Base-by-base conservation (phyloP, 2,113 vertebrate species). In the Grammomys dolichurus region DNA sequence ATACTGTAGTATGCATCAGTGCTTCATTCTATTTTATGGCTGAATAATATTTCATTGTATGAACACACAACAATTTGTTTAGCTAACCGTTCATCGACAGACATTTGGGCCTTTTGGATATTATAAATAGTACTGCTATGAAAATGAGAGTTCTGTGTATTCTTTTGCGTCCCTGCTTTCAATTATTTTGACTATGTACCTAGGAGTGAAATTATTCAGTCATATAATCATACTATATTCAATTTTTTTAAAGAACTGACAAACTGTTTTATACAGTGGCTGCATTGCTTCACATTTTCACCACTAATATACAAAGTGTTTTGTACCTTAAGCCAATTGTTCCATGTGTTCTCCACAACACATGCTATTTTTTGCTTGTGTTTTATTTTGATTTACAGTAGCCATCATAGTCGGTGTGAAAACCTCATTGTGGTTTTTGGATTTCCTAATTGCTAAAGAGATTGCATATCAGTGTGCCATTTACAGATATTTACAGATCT, bases 361-460 rank as follows among this genome's bases (percentile, higher is more conserved):
- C 72, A 90, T 54, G 26, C 11, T 54, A 33, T 82, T 85, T 82
- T n/a, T 54, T 40, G 13, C 48, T 54, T 92, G 36, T 54, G 33
- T 54, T 5, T 56, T 17, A 14, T 77, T 28, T 63, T 80, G 40
- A 22, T 69, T 48, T 40, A 19, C 90, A 84, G 73, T 77, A 90
- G 60, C 14, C 63, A 73, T 95, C 24, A 51, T 72, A 75, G 43
- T 84, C 36, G 17, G 20, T 93, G 13, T 87, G 48, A 82, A 72
- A 51, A 75, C 26, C 36, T 88, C 70, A 86, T 67, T 89, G 31
- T 80, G 20, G 26, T 63, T 95, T 95, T 96, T 69, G 33, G 69
- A 91, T 93, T 94, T 93, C n/a, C 67, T 89, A 17, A 87, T 86
- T 75, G 84, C 54, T 91, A 92, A 89, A 69, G 48, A 80, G 67